These are phyloP conservation scores for Botia kubotai DNA, from an alignment of 2,797 vertebrate genomes.

Conservation along the genomic window DNA sequence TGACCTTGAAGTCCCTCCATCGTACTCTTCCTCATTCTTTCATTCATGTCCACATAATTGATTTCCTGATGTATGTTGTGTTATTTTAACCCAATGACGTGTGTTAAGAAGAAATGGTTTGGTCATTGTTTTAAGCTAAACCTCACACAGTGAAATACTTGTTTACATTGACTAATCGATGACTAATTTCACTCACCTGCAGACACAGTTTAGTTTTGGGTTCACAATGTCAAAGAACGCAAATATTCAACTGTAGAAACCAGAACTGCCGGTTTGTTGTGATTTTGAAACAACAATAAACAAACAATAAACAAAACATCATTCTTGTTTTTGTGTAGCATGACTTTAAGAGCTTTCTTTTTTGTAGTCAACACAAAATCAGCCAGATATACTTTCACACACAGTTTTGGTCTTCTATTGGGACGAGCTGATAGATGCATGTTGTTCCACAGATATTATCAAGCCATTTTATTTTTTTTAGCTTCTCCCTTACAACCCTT, in stretches of 20 bases:
- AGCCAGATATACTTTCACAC: background rate
- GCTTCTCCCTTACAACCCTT: too few relatives aligned
- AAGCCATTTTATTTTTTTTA: background rate
- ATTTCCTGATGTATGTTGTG: constrained; percentile 29
- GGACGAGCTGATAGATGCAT: background rate
- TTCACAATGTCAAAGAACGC: background rate
- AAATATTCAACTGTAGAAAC: background rate
- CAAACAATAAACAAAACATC: background rate
- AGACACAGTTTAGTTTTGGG: background rate
- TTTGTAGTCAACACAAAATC: background rate
- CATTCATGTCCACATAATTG: constrained; percentile 8
- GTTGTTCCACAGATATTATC: background rate
- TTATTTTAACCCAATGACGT: constrained; percentile 37
- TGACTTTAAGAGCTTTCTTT: background rate
- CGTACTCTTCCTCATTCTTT: constrained; percentile 18
- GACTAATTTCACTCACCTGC: constrained; percentile 5
- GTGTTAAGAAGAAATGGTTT: background rate
- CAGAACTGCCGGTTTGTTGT: background rate
- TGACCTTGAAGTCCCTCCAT: constrained; percentile 62
- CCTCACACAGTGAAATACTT: constrained; percentile 12
- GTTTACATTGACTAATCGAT: background rate
- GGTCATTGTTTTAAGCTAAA: constrained; percentile 11
- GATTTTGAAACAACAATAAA: background rate
- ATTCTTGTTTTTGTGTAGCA: background rate
- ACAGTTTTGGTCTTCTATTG: background rate